Conservation (phyloP, 2,888 invertebrate species). For the Ceratothoa steindachneri region DNA sequence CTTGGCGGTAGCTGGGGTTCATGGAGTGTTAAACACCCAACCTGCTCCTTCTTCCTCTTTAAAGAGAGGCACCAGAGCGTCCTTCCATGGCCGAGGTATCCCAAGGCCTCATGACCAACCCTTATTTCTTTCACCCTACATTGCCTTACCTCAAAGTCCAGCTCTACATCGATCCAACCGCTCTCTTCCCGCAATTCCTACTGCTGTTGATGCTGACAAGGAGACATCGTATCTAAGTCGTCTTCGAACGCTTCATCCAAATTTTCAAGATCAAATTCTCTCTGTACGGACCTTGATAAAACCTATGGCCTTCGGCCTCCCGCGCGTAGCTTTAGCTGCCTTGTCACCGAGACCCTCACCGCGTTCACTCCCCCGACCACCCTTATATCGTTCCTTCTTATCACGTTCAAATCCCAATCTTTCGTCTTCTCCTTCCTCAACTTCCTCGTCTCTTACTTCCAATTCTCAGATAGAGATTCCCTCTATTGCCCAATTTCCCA, state of each 20-base stretch:
- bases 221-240: neutral
- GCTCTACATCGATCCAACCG: neutral
- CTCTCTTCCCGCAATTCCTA: constrained; percentile 16
- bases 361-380: constrained; percentile 32
- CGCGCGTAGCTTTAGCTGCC: constrained; percentile 37
- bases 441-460: neutral
- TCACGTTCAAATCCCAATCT: constrained; percentile 24
- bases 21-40: neutral
- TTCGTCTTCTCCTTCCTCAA: constrained; percentile 7
- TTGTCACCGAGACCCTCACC: constrained; percentile 29
- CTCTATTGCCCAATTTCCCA: neutral
- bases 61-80: constrained; percentile 44
- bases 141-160: constrained; percentile 15
- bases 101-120: constrained; percentile 24
- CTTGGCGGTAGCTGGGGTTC: constrained; percentile 43
- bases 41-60: constrained; percentile 34
- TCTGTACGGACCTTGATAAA: constrained; percentile 43
- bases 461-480: neutral
- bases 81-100: constrained; percentile 48
- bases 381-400: constrained; percentile 4
- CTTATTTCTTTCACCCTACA: neutral
- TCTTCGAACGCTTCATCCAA: constrained; percentile 4
- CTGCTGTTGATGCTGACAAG: constrained; percentile 1
- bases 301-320: constrained; percentile 40
- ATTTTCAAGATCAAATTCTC: constrained; percentile 30